These are phyloP conservation scores for Phalanger gymnotis DNA, from an alignment of 2,797 vertebrate species.

Conservation along the genomic window DNA sequence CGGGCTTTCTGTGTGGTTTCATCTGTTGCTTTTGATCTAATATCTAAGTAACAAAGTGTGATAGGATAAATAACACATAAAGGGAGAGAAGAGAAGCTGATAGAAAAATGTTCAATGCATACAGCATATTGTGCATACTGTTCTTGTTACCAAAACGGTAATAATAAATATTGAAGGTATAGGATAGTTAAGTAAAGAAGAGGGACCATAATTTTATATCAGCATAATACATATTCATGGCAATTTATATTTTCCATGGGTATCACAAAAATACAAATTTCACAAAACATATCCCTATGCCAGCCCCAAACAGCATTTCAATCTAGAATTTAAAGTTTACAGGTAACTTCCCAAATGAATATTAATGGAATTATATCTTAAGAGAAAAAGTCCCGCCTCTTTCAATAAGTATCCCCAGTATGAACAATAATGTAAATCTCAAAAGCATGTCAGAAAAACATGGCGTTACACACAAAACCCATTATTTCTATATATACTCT, in stretches of 20 bases:
- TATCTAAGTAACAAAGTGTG: conserved; percentile 78
- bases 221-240: conserved; percentile 21
- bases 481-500: conserved; percentile 54
- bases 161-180: conserved; percentile 79
- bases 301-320: conserved; percentile 29
- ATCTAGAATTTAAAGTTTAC: conserved; percentile 37
- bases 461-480: conserved; percentile 28
- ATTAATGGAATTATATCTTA: conserved; percentile 35
- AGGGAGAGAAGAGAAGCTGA: conserved; percentile 69
- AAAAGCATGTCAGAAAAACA: conserved; percentile 41
- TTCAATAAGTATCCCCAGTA: conserved; percentile 28
- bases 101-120: conserved; percentile 83
- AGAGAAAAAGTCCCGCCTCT: conserved; percentile 34
- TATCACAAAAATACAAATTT: conserved; percentile 26
- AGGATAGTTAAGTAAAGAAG: conserved; percentile 81
- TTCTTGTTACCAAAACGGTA: conserved; percentile 81
- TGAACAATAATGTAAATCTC: conserved; percentile 38
- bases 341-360: conserved; percentile 33
- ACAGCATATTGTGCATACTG: conserved; percentile 79
- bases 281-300: conserved; percentile 43
- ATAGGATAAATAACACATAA: conserved; percentile 81
- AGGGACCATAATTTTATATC: conserved; percentile 70
- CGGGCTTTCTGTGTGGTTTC: conserved; percentile 72
- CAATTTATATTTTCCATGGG: conserved; percentile 8
- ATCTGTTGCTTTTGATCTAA: conserved; percentile 79